Evolutionary conservation across 2,113 vertebrate genomes (phyloP), one percentile per base, ranked within the genome.

Genomic region (Muntiacus muntjak): DNA sequence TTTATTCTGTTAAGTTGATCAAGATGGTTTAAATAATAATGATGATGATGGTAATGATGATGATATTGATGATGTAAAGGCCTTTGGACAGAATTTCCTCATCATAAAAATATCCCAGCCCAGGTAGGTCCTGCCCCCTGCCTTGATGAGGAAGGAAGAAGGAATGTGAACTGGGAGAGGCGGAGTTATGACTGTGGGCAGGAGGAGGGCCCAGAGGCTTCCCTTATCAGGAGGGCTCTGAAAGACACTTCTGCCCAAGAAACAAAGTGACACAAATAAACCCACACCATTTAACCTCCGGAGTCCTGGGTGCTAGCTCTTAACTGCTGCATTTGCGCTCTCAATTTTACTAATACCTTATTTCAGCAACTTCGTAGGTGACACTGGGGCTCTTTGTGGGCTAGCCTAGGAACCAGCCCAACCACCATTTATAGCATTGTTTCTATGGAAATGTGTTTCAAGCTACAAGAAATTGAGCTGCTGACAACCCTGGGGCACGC

Each of bases 391-490:
- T 97, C 88, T 94, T 47, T 97, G 97, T 87, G 95, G 98, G 97
- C 95, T 89, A 97, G 95, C 97, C 97, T 88, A 97, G 94, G 97
- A 91, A 95, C 95, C 86, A 91, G 94, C 95, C 86, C 94, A 89
- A 67, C n/a, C 79, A 87, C 97, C 98, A 97, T 97, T 97, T 98
- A 97, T 96, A 98, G 97, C 91, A 96, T 86, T 95, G 97, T 98
- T 98, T 98, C 98, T 97, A 97, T 97, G 98, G 97, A 98, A 98
- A 98, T 98, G 28, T 95, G 96, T 88, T 97, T 98, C 85, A 97
- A 96, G 96, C 96, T 96, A 97, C 90, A 97, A 97, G 96, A 97
- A 94, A 91, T 11, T 2, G 79, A 98, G 97, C 78, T 93, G 93
- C 97, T 96, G 94, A 97, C 95, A 97, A 95, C 97, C 93, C 89